These are phyloP conservation scores for Acleris laterana DNA, from an alignment of 2,888 invertebrate genomes.

Conservation along the genomic window DNA sequence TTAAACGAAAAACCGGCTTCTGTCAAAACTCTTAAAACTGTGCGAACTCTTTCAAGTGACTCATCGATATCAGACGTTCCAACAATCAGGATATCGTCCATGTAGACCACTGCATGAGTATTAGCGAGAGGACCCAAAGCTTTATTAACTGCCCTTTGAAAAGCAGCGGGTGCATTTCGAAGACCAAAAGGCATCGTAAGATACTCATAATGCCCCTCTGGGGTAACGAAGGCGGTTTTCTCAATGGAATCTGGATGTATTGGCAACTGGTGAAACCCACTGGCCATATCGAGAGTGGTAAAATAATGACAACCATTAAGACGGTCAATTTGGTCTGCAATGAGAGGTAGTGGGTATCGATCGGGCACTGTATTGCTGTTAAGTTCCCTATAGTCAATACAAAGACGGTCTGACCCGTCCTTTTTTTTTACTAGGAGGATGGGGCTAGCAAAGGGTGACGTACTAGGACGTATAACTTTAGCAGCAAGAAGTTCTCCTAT, in stretches of 20 bases:
- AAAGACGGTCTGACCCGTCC: conserved; percentile 32
- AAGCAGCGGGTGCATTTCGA: conserved; percentile 33
- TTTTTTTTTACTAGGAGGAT: no score
- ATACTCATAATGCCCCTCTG: no score
- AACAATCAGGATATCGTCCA: conserved; percentile 19
- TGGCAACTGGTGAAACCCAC: conserved; percentile 38
- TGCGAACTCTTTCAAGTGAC: no score
- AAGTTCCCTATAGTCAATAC: conserved; percentile 39
- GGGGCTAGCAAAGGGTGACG: conserved; percentile 38
- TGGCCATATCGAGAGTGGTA: conserved; percentile 33
- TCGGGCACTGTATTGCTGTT: conserved; percentile 36
- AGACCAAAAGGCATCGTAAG: conserved; percentile 41
- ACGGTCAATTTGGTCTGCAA: conserved; percentile 12
- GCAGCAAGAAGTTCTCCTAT: conserved; percentile 3
- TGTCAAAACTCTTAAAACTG: neutral
- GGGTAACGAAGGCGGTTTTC: conserved; percentile 36
- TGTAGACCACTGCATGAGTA: conserved; percentile 22
- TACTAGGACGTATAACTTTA: conserved; percentile 33
- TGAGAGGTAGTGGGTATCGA: neutral
- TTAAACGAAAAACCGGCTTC: no score
- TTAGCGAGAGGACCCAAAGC: conserved; percentile 31
- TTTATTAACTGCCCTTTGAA: conserved; percentile 37
- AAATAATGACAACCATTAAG: conserved; percentile 31
- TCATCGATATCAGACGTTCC: no score
- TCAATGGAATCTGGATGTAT: conserved; percentile 33